Evolutionary conservation across 1,140 invertebrate genomes (phyloP), one percentile per base, ranked within the genome.

Genomic region (Chionoecetes opilio): DNA sequence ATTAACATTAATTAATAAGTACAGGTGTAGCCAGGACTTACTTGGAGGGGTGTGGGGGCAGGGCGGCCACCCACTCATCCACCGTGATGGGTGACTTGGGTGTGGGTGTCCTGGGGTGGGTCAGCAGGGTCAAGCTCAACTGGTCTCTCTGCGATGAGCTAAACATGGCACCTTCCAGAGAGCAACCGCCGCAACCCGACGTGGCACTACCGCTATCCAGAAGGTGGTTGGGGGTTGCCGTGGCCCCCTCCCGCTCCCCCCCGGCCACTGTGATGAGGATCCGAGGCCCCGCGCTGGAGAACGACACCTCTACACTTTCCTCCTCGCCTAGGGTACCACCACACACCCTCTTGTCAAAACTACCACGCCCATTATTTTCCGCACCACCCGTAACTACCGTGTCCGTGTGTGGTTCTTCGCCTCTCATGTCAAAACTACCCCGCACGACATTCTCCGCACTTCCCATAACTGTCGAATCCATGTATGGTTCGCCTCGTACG

Each of bases 1-100:
- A n/a, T n/a, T n/a, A n/a, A n/a, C n/a, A n/a, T n/a, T n/a, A n/a
- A n/a, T n/a, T n/a, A n/a, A n/a, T 85, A 29, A n/a, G 82, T 32
- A 1, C 85, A 87, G 11, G 37, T n/a, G 2, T 17, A 3, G 21
- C 11, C 11, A 0, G 2, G 8, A 91, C 93, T 94, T 21, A 94
- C 93, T 87, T 94, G 9, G 75, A 92, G 3, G 84, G 90, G 46
- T 92, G 89, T 34, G 90, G 93, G 38, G 93, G 93, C 11, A 95
- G 94, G 34, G 94, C 94, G 9, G 94, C 94, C 38, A 95, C 94
- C 94, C 94, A 95, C 90, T 95, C 94, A 63, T 95, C 94, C 90
- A 95, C 94, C 11, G 94, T 95, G 84, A 92, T 95, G 84, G 94
- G 94, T 31, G 94, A 95, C 84, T 95, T 95, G 38, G 94, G 94